A percentile compares a stretch with the other conserved stretches of the same genome.
Evolutionary conservation across 2,797 vertebrate species (phyloP).

Genomic region (Manis javanica): DNA sequence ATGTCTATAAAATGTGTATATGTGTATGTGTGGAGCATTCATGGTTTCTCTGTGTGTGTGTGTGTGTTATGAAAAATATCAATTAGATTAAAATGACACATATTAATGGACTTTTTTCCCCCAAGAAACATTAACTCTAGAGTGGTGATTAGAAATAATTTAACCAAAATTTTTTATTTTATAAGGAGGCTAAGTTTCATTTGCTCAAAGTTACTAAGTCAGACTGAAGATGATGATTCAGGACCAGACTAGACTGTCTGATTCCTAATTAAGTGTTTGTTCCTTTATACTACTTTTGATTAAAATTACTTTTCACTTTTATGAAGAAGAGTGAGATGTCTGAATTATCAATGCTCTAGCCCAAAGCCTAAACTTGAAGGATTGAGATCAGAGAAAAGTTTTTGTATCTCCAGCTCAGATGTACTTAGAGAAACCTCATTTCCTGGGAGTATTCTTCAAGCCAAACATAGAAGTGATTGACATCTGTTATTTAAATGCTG

Average conservation of each 20-base stretch:
- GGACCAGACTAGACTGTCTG: not conserved
- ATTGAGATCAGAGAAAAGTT: conserved; percentile 54
- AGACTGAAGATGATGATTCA: not conserved
- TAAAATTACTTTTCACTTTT: conserved; percentile 5
- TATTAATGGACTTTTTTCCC: not conserved
- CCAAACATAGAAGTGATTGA: conserved; percentile 44
- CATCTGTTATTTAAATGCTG: conserved; percentile 74
- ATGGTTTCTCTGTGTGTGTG: not conserved
- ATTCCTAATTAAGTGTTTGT: not conserved
- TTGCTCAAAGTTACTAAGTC: not conserved
- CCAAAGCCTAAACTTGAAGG: not conserved
- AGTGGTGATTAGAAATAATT: not conserved
- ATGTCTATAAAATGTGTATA: not conserved
- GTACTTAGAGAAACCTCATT: conserved; percentile 67
- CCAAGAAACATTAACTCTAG: not conserved
- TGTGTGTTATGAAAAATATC: not conserved
- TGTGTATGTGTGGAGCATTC: not conserved
- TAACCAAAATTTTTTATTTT: not conserved
- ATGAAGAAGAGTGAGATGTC: not conserved
- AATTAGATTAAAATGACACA: not conserved
- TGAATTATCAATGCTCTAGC: conserved; percentile 55
- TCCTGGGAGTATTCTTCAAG: conserved; percentile 68
- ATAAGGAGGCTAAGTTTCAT: not conserved
- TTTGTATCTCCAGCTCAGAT: conserved; percentile 68
- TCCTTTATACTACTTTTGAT: not conserved